A percentile compares a stretch with the other conserved stretches of the same genome.
Evolutionary conservation across 2,113 vertebrate genomes (phyloP).

Genomic region (Oceanodroma tethys): DNA sequence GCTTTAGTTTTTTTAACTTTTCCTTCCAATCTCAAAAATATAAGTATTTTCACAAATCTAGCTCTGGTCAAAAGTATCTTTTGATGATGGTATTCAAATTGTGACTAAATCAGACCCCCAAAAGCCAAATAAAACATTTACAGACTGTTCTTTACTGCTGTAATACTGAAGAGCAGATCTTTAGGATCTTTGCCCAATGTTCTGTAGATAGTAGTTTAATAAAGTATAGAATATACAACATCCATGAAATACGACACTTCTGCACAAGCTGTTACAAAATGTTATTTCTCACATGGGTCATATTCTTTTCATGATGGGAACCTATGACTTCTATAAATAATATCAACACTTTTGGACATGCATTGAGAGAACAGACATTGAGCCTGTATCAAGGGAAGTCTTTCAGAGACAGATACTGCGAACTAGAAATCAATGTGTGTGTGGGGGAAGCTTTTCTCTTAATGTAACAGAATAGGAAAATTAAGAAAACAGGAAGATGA

Average conservation of each 20-base stretch:
- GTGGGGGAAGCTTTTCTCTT: not conserved
- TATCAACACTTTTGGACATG: not conserved
- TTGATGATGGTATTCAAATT: not conserved
- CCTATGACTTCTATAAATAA: not conserved
- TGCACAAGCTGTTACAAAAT: not conserved
- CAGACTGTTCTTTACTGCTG: not conserved
- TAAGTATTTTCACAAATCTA: not conserved
- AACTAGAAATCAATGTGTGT: not conserved
- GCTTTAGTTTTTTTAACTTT: not conserved
- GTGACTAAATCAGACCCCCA: not conserved
- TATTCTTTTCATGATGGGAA: not conserved
- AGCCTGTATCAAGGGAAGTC: not conserved
- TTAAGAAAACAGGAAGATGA: not conserved
- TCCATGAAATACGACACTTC: not conserved
- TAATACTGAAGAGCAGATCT: not conserved
- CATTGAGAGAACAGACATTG: not conserved
- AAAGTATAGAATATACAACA: not conserved
- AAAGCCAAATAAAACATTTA: not conserved
- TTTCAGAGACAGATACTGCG: not conserved
- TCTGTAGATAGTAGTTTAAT: not conserved
- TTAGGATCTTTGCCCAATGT: not conserved
- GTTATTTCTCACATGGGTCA: not conserved
- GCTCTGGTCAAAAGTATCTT: not conserved
- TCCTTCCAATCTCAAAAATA: not conserved
- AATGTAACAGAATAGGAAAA: not conserved